Evolutionary conservation across 2,888 invertebrate species (phyloP), one percentile per base, ranked within the genome.

Genomic region (Tetanocera ferruginea): DNA sequence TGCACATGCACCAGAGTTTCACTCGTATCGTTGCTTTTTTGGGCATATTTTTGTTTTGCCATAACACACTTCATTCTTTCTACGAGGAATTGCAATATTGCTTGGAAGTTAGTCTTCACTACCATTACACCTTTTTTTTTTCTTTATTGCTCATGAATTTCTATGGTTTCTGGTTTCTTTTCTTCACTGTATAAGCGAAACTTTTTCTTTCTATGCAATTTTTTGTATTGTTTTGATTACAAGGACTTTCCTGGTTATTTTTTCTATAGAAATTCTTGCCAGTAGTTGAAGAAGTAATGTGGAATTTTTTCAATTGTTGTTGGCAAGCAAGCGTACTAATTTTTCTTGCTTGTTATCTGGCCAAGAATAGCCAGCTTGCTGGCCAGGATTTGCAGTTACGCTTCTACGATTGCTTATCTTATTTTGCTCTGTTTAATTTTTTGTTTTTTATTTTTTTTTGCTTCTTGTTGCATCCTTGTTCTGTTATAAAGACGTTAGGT

Each of bases 321-420:
- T 23, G 8, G 23, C 23, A 43, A 31, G 19, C 0, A 17, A 28
- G n/a, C n/a, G 80, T 77, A 80, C 78, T 80, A 81, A 80, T 79
- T 80, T 80, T 81, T 81, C 81, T 80, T 80, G 76, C 76, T 80
- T 78, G 76, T 73, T 66, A 78, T 72, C 72, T 73, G 34, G 31
- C 14, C 55, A 5, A 28, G 19, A 55, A n/a, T 19, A 23, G 55
- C n/a, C 52, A 49, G 17, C 17, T 25, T 31, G 52, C 8, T 57
- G 52, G 52, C 31, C 28, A 0, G 34, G n/a, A 28, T 52, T 19
- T 43, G n/a, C 9, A 9, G 43, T 43, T 19, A 19, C 28, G 19
- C 28, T 60, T 19, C 25, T 60, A 25, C 25, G 19, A 23, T 11
- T 43, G 43, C 43, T 43, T 43, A 43, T 9, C 43, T 43, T 43